A percentile compares a stretch with the other conserved stretches of the same genome.
phyloP scores from a whole-genome alignment of 2,797 vertebrate species.

The Crax fasciolata region DNA sequence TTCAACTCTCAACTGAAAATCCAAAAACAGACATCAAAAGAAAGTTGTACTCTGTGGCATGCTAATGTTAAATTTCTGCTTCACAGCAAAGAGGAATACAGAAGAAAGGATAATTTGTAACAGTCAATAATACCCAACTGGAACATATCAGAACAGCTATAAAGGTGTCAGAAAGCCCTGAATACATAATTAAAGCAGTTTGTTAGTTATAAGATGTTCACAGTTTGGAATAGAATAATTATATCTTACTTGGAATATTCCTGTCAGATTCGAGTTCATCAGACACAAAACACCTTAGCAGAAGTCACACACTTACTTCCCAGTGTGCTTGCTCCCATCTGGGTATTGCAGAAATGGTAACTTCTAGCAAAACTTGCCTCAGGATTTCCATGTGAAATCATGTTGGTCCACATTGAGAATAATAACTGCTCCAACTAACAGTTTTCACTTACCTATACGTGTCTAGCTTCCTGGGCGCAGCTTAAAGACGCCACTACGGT shows the following conservation, averaged over 20 bases:
- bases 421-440: no score
- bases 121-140: not conserved
- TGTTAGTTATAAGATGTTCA: not conserved
- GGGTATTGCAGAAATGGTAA: not conserved
- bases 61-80: not conserved
- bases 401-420: no score
- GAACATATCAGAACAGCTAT: not conserved
- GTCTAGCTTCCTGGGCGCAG: no score
- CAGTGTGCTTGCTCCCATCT: not conserved
- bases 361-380: not conserved
- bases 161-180: not conserved
- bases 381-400: not conserved
- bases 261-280: not conserved
- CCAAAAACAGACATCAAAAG: not conserved
- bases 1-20: not conserved
- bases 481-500: no score
- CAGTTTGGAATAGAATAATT: not conserved
- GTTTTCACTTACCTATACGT: no score
- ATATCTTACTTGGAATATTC: not conserved
- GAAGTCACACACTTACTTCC: not conserved
- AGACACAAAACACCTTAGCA: not conserved
- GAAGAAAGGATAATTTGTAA: not conserved
- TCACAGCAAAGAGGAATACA: not conserved
- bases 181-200: not conserved
- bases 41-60: not conserved